Base-by-base conservation (phyloP, 2,797 vertebrate species). In the Pipistrellus nathusii region DNA sequence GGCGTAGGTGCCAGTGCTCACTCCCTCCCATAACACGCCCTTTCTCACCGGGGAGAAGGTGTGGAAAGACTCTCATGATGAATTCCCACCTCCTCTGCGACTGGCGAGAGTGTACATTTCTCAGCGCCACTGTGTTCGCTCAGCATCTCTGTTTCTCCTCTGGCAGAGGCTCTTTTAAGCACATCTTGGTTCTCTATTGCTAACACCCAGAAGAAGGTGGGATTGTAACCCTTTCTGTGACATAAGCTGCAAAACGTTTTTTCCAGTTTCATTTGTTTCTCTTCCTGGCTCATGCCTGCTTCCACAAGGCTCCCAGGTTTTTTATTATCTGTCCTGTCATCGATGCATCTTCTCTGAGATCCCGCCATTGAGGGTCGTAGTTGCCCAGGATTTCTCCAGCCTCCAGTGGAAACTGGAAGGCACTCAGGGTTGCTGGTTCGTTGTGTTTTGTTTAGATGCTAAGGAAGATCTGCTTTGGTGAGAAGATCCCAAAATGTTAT, bases 261-360 rank as follows among this genome's bases (percentile, higher is more conserved):
- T 66, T 21, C 9, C 27, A 8, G 69, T 83, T 51, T 83, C 20
- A 9, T 55, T 86, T 51, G 64, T 27, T 25, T 91, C 53, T 93
- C 8, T 48, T 59, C n/a, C 35, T 46, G 18, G 4, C 35, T 55
- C 57, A 10, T 30, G 3, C n/a, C 68, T 62, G 21, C 10, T 48
- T 85, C 76, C 30, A 2, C 14, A 82, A 4, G 35, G 5, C 30
- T 72, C 1, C 12, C 25, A 48, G 10, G 20, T 20, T 53, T 73
- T 55, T 14, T 66, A 12, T 30, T 25, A 38, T 48, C 75, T 62
- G 17, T 44, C 57, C 73, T 83, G 32, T 5, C 14, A 41, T 75
- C 10, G 66, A 3, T 72, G 55, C 18, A 8, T 46, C 6, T 53
- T 23, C 10, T 44, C 18, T 66, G 30, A 20, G 57, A 35, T 57